phyloP scores from a whole-genome alignment of 1,140 invertebrate species.

The Papilio helenus region DNA sequence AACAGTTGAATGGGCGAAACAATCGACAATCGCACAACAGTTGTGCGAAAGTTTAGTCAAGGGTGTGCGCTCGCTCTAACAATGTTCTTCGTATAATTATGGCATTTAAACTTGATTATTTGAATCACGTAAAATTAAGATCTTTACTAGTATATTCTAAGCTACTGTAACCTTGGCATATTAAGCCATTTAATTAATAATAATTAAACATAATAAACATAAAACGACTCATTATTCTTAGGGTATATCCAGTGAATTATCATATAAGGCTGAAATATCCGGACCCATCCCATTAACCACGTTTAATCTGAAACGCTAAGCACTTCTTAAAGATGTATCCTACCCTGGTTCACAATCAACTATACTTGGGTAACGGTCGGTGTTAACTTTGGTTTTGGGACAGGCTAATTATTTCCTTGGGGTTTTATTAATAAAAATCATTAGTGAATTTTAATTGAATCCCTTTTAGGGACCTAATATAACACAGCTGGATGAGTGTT shows the following conservation, averaged over 20 bases:
- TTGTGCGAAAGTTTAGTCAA: no score
- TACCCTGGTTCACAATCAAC: conserved; percentile 39
- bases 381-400: background rate
- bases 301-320: conserved; percentile 52
- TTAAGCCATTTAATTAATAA: background rate
- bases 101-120: no score
- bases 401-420: conserved; percentile 29
- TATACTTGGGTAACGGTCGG: background rate
- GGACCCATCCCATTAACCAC: conserved; percentile 39
- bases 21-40: no score
- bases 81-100: no score
- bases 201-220: background rate
- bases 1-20: no score
- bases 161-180: background rate
- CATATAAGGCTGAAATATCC: conserved; percentile 43
- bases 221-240: background rate
- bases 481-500: background rate
- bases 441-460: conserved; percentile 36
- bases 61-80: no score
- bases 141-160: background rate
- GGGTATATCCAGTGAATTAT: conserved; percentile 30
- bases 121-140: background rate
- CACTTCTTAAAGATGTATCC: conserved; percentile 45
- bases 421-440: conserved; percentile 33
- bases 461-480: background rate